A percentile compares a stretch with the other conserved stretches of the same genome.
These are phyloP conservation scores for Lutjanus campechanus DNA, from an alignment of 2,797 vertebrate genomes.

Conservation along the genomic window DNA sequence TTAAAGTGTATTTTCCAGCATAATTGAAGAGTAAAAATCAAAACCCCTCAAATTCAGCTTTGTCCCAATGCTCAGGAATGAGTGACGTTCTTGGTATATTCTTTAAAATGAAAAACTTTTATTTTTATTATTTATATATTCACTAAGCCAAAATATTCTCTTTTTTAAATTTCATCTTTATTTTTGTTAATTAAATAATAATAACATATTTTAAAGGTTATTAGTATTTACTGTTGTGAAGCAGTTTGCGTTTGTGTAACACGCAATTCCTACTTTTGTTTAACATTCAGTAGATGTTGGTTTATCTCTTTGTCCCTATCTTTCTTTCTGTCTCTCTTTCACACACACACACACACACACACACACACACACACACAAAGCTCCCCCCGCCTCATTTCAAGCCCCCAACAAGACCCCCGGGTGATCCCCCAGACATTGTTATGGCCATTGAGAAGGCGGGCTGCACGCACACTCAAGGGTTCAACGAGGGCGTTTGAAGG, in stretches of 20 bases:
- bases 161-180: not conserved
- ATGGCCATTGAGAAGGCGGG: conserved; percentile 53
- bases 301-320: conserved; percentile 43
- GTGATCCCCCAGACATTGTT: conserved; percentile 67
- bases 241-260: not conserved
- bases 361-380: conserved; percentile 23
- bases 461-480: conserved; percentile 49
- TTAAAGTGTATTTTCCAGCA: too few species aligned
- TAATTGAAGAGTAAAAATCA: too few species aligned
- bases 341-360: conserved; percentile 23
- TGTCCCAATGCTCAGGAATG: too few species aligned
- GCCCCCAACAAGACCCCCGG: conserved; percentile 41
- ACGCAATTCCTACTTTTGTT: not conserved
- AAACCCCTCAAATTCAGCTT: too few species aligned
- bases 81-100: not conserved
- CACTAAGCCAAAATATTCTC: not conserved
- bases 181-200: not conserved
- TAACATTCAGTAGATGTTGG: not conserved
- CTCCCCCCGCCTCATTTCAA: conserved; percentile 13
- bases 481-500: conserved; percentile 67
- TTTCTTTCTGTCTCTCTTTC: not conserved
- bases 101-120: not conserved
- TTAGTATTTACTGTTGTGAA: not conserved
- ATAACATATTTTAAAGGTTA: not conserved
- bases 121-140: not conserved